Evolutionary conservation across 2,113 vertebrate species (phyloP), one percentile per base, ranked within the genome.

Genomic region (Paedocypris sp.): DNA sequence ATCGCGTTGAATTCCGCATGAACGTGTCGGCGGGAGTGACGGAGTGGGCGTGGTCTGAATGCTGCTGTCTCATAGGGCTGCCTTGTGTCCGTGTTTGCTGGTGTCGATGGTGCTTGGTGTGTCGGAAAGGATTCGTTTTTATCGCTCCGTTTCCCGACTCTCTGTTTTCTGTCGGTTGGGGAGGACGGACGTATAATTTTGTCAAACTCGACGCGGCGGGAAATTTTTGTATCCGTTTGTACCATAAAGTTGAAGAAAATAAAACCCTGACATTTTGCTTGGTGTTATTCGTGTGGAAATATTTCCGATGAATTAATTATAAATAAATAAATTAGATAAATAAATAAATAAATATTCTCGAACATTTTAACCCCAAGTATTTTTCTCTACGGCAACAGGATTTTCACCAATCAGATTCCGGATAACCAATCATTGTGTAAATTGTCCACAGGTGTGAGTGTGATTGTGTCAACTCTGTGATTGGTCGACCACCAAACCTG

Each of bases 151-250:
- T 64, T 63, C 41, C 58, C n/a, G 25, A 67, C 31, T 77, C 77
- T 77, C 76, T 73, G 68, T 78, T 64, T 60, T 68, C 73, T 80
- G 73, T 80, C 75, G 10, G 52, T 65, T 72, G 71, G 66, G 70
- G 61, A 64, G 38, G 67, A 50, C 32, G 25, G 13, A 41, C 18
- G 42, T 42, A 56, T 90, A 83, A 93, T 95, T 68, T 92, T 93
- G 92, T 95, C 91, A 83, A 91, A 89, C 83, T 85, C 91, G 81
- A 90, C 79, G 85, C 89, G 89, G 86, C 88, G 91, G 88, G 89
- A 84, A 87, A 82, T 53, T 68, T 98, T 98, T 98, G 89, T 97
- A 98, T 92, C 92, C 88, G 93, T 94, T 98, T 98, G 93, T 98
- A 98, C 84, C 87, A 88, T 90, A 90, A 85, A 87, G 84, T 88